phyloP scores from a whole-genome alignment of 2,797 vertebrate species.

The Lepilemur ruficaudatus region DNA sequence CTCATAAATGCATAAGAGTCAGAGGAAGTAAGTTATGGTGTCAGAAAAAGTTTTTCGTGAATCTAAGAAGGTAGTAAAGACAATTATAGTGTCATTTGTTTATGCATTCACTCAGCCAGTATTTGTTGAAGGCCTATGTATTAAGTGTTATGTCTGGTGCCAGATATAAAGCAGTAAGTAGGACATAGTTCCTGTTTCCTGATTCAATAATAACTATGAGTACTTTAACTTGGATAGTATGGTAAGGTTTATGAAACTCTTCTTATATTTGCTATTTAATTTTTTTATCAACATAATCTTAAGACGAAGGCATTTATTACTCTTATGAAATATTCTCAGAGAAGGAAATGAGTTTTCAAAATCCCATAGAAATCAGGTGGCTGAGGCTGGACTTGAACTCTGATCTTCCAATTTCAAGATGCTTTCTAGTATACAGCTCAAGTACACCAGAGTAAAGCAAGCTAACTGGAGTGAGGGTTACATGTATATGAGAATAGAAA shows the following conservation, averaged over 20 bases:
- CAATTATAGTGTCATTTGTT: neutral
- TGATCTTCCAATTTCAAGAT: neutral
- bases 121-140: neutral
- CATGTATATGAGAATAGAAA: neutral
- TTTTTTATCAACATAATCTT: neutral
- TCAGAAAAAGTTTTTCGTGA: slow-evolving; percentile 10
- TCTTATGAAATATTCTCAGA: neutral
- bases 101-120: neutral
- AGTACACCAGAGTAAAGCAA: neutral
- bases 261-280: slow-evolving; percentile 30
- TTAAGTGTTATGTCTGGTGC: neutral
- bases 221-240: neutral
- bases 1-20: neutral
- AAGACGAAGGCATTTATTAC: neutral
- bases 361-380: neutral
- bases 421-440: neutral
- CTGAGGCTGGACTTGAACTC: neutral
- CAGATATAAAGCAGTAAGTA: neutral
- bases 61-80: neutral
- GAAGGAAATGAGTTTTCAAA: slow-evolving; percentile 13
- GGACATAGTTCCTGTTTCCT: neutral
- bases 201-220: neutral
- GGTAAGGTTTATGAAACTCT: neutral
- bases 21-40: neutral
- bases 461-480: neutral